Evolutionary conservation across 2,797 vertebrate genomes (phyloP).

Genomic region (Erithacus rubecula): DNA sequence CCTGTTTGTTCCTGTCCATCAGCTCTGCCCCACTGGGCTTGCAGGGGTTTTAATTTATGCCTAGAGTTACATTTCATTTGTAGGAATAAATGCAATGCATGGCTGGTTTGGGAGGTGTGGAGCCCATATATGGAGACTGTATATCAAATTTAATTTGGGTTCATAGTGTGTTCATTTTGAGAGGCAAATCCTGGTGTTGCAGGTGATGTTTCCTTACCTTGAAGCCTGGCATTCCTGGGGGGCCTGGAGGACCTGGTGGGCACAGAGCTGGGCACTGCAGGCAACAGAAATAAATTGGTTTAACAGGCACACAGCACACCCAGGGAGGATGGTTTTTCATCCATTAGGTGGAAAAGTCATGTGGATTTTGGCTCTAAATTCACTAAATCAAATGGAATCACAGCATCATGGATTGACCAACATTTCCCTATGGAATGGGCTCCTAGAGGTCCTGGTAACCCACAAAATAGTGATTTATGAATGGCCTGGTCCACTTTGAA

Average conservation of each 20-base stretch:
- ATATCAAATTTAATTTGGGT: not conserved
- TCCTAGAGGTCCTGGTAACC: not conserved
- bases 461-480: not conserved
- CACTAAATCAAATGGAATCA: not conserved
- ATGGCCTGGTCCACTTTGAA: not conserved
- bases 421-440: fast-evolving
- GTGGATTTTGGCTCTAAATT: not conserved
- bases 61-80: not conserved
- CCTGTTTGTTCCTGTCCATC: not conserved
- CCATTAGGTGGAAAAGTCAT: not conserved
- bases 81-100: not conserved
- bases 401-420: too few relatives aligned
- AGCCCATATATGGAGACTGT: fast-evolving
- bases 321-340: not conserved
- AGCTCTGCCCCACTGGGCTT: not conserved
- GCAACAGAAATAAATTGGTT: constrained; percentile 22
- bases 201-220: constrained; percentile 80
- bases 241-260: constrained; percentile 88
- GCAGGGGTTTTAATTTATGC: fast-evolving
- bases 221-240: constrained; percentile 96
- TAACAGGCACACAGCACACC: not conserved
- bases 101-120: not conserved
- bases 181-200: not conserved
- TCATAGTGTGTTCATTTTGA: not conserved
- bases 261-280: constrained; percentile 93